These are phyloP conservation scores for Macrobrachium rosenbergii DNA, from an alignment of 1,140 invertebrate genomes.

Conservation along the genomic window DNA sequence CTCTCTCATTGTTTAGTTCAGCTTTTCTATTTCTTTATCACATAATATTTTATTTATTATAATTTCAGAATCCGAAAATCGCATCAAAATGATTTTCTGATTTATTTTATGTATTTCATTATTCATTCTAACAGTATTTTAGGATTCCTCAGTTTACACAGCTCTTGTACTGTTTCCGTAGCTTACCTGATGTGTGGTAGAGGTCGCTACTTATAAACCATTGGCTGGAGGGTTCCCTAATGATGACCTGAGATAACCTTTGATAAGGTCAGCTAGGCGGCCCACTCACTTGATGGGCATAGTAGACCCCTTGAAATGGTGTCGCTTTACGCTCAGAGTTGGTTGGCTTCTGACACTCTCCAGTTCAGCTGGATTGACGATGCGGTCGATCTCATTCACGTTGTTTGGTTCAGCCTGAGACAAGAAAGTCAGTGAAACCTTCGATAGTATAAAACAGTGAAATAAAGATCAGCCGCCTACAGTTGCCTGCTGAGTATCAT, in stretches of 20 bases:
- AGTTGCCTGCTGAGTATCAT: too few species aligned
- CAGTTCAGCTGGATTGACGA: conserved; percentile 50
- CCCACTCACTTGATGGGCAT: conserved; percentile 52
- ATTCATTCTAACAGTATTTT: too few species aligned
- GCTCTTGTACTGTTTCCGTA: background rate
- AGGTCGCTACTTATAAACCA: conserved; percentile 59
- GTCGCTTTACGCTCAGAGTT: conserved; percentile 21
- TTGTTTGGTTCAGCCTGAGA: conserved; percentile 1
- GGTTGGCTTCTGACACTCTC: conserved; percentile 25
- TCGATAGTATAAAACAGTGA: too few species aligned
- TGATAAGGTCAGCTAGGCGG: conserved; percentile 51
- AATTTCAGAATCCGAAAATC: too few species aligned
- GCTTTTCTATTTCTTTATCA: too few species aligned
- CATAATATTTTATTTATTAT: too few species aligned
- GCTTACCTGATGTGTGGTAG: conserved; percentile 59
- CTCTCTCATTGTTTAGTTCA: too few species aligned
- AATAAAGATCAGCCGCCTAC: too few species aligned
- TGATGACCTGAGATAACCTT: conserved; percentile 39
- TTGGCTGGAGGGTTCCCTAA: conserved; percentile 53
- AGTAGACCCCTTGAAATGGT: conserved; percentile 40
- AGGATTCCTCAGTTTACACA: too few species aligned
- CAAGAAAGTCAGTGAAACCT: background rate
- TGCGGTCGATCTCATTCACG: conserved; percentile 16
- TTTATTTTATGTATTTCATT: too few species aligned
- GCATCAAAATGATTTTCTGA: too few species aligned